Evolutionary conservation across 2,888 invertebrate genomes (phyloP), one percentile per base, ranked within the genome.

Genomic region (Ichneumon xanthorius): DNA sequence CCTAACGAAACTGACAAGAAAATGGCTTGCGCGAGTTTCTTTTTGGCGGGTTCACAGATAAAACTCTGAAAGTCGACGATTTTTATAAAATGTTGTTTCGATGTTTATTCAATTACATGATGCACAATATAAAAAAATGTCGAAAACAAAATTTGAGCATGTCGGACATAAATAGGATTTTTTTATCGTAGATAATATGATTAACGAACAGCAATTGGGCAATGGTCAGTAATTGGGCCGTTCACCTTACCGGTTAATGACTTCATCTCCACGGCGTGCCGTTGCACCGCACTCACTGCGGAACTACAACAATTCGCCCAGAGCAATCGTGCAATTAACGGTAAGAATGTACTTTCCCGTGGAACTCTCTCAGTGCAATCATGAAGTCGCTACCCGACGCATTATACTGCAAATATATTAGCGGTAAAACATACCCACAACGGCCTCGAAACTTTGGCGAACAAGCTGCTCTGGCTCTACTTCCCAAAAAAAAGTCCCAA

Each of bases 391-490:
- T 19, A 50, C 19, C n/a, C 53, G 19, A 53, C 53, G 53, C 53
- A 19, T 53, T 53, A 53, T 53, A 53, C 53, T 2, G 22, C 55
- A 55, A 19, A 22, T 6, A 22, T 55, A 19, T 22, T 22, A 22
- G 19, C 22, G 19, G 22, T 22, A 55, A 55, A 55, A 22, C 55
- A 11, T 55, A 1, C 40, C 40, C 9, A 5, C 2, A 45, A 45
- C 45, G 45, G 16, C 45, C 16, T 45, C 11, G 22, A 14, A 78
- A 78, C 67, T 82, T 82, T 67, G 45, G 65, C 40, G 30, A 78
- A 78, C 50, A 61, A 72, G 67, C 61, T 73, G 7, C 30, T 37
- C 22, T 3, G 2, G 37, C 19, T 22, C 26, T 53, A 16, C 37
- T 45, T 33, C 45, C 48, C 33, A 33, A 33, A 40, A 37, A 37